A percentile compares a stretch with the other conserved stretches of the same genome.
Conservation (phyloP, 2,797 vertebrate genomes). For the Cyclopterus lumpus region DNA sequence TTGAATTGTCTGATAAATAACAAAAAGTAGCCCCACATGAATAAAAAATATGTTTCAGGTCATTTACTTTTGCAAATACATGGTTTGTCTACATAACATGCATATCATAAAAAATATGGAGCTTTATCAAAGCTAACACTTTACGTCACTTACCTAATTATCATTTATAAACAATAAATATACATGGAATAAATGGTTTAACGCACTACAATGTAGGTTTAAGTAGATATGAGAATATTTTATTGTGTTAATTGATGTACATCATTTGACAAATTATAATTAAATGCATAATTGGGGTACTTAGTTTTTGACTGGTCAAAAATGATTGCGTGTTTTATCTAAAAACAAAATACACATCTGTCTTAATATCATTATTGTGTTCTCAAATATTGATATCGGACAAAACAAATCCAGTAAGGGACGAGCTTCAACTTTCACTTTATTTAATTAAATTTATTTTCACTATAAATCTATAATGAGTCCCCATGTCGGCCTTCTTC, state of each 20-base stretch:
- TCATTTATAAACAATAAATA: not conserved
- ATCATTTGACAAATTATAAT: not conserved
- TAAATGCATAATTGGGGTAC: not conserved
- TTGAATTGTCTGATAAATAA: not conserved
- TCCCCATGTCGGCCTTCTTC: slow-evolving; percentile 8
- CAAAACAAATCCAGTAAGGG: not conserved
- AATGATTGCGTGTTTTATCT: not conserved
- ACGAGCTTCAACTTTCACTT: not conserved
- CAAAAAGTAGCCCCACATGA: not conserved
- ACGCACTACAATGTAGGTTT: not conserved
- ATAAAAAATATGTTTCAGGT: not conserved
- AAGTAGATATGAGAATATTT: not conserved
- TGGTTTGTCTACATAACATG: not conserved
- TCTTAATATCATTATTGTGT: not conserved
- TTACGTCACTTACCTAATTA: not conserved
- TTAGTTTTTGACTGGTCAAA: not conserved
- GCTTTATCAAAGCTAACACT: not conserved
- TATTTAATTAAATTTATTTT: not conserved
- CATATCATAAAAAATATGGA: not conserved
- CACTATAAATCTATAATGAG: not conserved
- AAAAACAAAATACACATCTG: not conserved
- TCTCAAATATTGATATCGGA: not conserved
- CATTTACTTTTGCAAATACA: not conserved
- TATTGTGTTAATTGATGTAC: not conserved
- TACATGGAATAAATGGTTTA: not conserved